phyloP scores from a whole-genome alignment of 1,140 invertebrate genomes.

The Coenobita brevimanus region DNA sequence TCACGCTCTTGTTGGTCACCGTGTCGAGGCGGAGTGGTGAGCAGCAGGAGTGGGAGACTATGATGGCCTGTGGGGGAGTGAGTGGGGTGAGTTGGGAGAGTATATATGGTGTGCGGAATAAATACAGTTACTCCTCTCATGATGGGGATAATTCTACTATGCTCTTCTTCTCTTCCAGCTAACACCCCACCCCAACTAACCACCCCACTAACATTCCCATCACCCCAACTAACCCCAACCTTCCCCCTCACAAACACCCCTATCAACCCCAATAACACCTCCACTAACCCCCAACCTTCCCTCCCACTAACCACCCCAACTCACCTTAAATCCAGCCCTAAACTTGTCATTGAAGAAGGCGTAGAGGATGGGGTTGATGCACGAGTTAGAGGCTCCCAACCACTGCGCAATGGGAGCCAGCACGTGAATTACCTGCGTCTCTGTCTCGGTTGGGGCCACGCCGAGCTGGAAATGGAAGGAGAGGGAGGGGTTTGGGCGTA shows the following conservation, averaged over 20 bases:
- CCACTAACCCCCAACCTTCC: not conserved
- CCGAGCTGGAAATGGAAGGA: constrained; percentile 37
- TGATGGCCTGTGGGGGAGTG: constrained; percentile 48
- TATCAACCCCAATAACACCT: not conserved
- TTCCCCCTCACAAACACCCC: not conserved
- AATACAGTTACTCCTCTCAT: no score
- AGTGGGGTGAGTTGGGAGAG: no score
- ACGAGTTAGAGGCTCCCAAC: constrained; percentile 96
- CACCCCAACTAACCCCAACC: no score
- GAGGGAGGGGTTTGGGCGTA: no score
- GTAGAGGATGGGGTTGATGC: constrained; percentile 98
- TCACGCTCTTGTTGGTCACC: constrained; percentile 30
- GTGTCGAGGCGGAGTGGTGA: constrained; percentile 70
- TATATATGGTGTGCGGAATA: no score
- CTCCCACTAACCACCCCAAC: constrained; percentile 75
- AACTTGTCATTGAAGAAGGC: constrained; percentile 98
- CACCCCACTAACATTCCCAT: no score
- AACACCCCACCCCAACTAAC: no score
- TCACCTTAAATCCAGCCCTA: constrained; percentile 89
- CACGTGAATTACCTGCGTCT: constrained; percentile 85
- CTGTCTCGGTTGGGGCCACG: constrained; percentile 73
- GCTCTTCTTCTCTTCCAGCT: no score
- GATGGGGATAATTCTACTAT: no score
- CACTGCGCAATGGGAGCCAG: constrained; percentile 94
- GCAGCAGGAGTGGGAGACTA: constrained; percentile 72